phyloP scores from a whole-genome alignment of 1,140 invertebrate genomes.

The Atta texana region DNA sequence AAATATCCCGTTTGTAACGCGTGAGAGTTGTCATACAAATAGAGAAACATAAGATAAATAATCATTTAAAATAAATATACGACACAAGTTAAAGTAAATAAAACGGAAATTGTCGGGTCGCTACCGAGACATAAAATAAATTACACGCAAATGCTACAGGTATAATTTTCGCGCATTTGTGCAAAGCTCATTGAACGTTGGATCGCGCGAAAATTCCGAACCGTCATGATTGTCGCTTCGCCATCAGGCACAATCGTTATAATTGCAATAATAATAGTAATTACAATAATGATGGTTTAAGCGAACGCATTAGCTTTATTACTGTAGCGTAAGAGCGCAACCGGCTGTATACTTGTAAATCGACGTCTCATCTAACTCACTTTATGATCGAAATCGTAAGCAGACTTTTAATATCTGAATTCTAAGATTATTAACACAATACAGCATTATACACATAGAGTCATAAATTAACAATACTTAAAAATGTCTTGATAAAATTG shows the following conservation, averaged over 20 bases:
- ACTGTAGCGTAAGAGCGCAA: slow-evolving; percentile 54
- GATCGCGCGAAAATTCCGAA: neutral
- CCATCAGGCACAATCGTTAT: slow-evolving; percentile 70
- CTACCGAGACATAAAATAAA: slow-evolving; percentile 26
- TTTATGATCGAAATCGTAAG: neutral
- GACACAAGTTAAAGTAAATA: slow-evolving; percentile 8
- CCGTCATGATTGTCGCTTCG: slow-evolving; percentile 19
- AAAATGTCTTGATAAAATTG: neutral
- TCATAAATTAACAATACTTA: neutral
- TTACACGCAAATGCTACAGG: slow-evolving; percentile 16
- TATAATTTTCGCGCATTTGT: slow-evolving; percentile 36
- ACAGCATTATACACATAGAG: neutral
- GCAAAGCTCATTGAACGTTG: slow-evolving; percentile 14
- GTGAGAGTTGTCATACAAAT: neutral
- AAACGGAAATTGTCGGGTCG: neutral
- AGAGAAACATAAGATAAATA: slow-evolving; percentile 5
- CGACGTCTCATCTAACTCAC: slow-evolving; percentile 27
- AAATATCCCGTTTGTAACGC: neutral
- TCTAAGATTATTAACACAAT: neutral
- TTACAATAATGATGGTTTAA: slow-evolving; percentile 75
- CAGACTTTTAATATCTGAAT: neutral
- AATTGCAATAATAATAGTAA: slow-evolving; percentile 80
- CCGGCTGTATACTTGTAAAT: slow-evolving; percentile 16
- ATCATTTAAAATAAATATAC: slow-evolving; percentile 12
- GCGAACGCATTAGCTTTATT: slow-evolving; percentile 72